Conservation (phyloP, 2,113 vertebrate genomes). For the Triplophysa rosa region DNA sequence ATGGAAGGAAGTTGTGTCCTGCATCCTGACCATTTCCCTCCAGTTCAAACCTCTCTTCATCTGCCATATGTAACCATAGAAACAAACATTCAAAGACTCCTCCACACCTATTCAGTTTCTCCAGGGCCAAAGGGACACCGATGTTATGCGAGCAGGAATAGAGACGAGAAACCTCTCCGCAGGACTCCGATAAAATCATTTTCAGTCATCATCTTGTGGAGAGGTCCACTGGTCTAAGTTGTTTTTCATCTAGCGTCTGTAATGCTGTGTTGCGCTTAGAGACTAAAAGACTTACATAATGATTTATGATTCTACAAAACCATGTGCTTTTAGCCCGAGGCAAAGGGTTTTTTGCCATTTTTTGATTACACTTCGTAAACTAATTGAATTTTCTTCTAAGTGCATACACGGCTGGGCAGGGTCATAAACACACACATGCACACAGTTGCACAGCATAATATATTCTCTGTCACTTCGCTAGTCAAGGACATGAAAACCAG, state of each 20-base stretch:
- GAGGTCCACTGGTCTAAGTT: background rate
- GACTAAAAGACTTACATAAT: conserved; percentile 28
- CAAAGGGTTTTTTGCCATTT: background rate
- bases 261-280: background rate
- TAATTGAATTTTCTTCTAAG: conserved; percentile 35
- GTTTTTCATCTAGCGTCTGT: conserved; percentile 18
- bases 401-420: conserved; percentile 13
- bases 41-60: conserved; percentile 5
- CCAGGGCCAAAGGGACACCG: conserved; percentile 17
- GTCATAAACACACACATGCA: background rate
- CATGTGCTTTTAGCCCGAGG: conserved; percentile 27
- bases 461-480: conserved; percentile 23
- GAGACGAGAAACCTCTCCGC: conserved; percentile 3
- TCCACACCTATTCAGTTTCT: conserved; percentile 28
- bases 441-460: background rate
- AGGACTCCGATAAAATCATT: conserved; percentile 27
- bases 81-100: conserved; percentile 16
- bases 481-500: conserved; percentile 8
- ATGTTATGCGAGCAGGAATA: background rate
- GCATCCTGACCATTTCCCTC: conserved; percentile 21
- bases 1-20: conserved; percentile 25
- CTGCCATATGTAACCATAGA: conserved; percentile 38
- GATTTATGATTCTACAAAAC: conserved; percentile 31
- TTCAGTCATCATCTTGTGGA: conserved; percentile 19
- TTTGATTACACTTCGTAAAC: conserved; percentile 13